Conservation (phyloP, 1,140 invertebrate genomes). For the Hestina assimilis region DNA sequence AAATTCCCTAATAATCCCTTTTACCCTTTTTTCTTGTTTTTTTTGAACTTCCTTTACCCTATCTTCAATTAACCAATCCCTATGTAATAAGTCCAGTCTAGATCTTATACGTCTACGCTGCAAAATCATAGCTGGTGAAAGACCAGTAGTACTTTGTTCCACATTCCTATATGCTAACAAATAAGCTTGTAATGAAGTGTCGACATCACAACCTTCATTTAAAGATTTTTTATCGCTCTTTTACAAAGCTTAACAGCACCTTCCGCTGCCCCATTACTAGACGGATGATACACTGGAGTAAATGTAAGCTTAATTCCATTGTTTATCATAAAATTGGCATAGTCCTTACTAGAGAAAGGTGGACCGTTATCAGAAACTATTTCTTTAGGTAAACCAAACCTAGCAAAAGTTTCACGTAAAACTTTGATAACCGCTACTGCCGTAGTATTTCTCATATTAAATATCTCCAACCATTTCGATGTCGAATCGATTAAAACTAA, state of each 20-base stretch:
- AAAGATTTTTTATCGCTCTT: not conserved
- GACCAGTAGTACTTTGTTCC: not conserved
- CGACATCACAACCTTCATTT: too few species aligned
- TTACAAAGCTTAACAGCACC: too few species aligned
- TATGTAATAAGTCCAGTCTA: conserved; percentile 1
- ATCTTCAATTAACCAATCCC: not conserved
- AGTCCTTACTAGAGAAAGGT: conserved; percentile 40
- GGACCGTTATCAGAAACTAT: conserved; percentile 47
- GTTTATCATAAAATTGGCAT: conserved; percentile 32
- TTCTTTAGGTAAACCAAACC: conserved; percentile 44
- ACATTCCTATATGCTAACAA: not conserved
- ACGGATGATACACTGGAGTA: conserved; percentile 16
- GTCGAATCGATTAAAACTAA: conserved; percentile 22
- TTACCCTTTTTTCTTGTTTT: conserved; percentile 2
- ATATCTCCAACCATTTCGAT: conserved; percentile 27
- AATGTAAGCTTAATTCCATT: conserved; percentile 17
- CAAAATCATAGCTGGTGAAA: not conserved
- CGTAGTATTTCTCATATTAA: conserved; percentile 23
- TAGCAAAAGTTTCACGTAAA: conserved; percentile 26
- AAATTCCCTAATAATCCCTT: not conserved
- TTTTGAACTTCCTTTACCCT: not conserved
- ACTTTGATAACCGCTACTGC: conserved; percentile 21
- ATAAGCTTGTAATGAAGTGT: too few species aligned
- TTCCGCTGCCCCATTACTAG: too few species aligned
- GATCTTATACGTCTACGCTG: not conserved